Base-by-base conservation (phyloP, 1,140 invertebrate species). In the Calycopis cecrops region DNA sequence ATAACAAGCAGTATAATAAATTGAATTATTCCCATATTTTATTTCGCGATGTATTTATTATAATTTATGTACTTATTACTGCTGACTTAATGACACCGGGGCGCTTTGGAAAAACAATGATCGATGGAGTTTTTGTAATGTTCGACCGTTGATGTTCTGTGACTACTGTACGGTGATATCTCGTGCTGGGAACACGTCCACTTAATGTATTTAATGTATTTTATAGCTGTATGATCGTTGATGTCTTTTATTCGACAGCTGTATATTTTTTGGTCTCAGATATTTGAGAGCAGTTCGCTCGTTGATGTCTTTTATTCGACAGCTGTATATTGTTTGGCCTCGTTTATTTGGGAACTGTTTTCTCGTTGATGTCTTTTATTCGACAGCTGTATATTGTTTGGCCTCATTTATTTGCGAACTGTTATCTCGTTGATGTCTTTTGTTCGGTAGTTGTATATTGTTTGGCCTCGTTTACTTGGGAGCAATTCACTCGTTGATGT, bases 371-470 rank as follows among this genome's bases (percentile, higher is more conserved):
- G 40, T 44, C 40, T 44, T 44, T 44, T 44, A 8, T 40, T 12
- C 12, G 21, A 3, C 12, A 42, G 12, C 12, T 42, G 40, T 42
- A 12, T 28, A 2, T 3, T 3, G 2, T 2, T 28, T 28, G 21
- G 21, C 6, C 21, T 28, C 21, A 6, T 28, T 6, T 28, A 28
- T 28, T 28, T 28, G 4, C 8, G n/a, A 1, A 40, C 11, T 0
- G n/a, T 37, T 11, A 2, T 11, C 3, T 28, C 47, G 47, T 53
- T 53, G 52, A 53, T 44, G 38, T 53, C 52, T 53, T 53, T 53
- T 48, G 21, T 48, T 10, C 9, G n/a, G n/a, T n/a, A n/a, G n/a
- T n/a, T n/a, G n/a, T n/a, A n/a, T n/a, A n/a, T n/a, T n/a, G n/a
- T n/a, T n/a, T n/a, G n/a, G n/a, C n/a, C n/a, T n/a, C n/a, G n/a